phyloP scores from a whole-genome alignment of 2,113 vertebrate genomes.

The Bucco capensis region DNA sequence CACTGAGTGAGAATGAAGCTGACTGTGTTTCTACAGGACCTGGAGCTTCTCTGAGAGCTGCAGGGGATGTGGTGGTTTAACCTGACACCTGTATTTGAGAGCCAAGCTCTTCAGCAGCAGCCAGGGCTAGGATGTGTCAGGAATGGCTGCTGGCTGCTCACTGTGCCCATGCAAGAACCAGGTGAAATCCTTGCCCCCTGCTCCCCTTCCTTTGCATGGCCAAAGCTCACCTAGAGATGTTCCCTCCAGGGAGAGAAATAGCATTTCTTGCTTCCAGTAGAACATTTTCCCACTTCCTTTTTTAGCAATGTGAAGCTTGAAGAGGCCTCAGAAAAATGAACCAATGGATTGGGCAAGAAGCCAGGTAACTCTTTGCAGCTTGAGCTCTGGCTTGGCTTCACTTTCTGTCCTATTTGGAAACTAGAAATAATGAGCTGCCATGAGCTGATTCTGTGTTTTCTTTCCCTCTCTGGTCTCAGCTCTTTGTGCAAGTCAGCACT shows the following conservation, averaged over 20 bases:
- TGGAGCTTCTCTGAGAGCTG: not conserved
- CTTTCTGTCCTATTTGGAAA: not conserved
- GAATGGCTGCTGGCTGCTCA: not conserved
- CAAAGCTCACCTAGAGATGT: not conserved
- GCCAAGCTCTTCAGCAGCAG: not conserved
- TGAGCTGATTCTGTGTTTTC: not conserved
- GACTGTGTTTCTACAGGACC: not conserved
- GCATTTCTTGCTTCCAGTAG: not conserved
- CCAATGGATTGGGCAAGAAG: not conserved
- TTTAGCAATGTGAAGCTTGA: slow-evolving; percentile 11
- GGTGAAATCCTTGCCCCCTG: not conserved
- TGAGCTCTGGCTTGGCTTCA: not conserved
- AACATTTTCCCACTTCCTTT: slow-evolving; percentile 17
- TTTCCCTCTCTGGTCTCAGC: not conserved
- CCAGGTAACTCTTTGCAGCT: slow-evolving; percentile 20
- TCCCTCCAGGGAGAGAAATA: not conserved
- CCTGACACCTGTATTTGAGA: not conserved
- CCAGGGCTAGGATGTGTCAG: not conserved
- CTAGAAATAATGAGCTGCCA: not conserved
- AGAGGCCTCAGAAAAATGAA: slow-evolving; percentile 30
- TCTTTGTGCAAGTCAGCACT: not conserved
- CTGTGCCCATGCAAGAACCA: accelerated
- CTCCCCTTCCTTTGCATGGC: not conserved
- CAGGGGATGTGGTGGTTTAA: not conserved
- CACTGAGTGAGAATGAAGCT: not conserved